phyloP scores from a whole-genome alignment of 2,113 vertebrate species.

The Zapornia atra region DNA sequence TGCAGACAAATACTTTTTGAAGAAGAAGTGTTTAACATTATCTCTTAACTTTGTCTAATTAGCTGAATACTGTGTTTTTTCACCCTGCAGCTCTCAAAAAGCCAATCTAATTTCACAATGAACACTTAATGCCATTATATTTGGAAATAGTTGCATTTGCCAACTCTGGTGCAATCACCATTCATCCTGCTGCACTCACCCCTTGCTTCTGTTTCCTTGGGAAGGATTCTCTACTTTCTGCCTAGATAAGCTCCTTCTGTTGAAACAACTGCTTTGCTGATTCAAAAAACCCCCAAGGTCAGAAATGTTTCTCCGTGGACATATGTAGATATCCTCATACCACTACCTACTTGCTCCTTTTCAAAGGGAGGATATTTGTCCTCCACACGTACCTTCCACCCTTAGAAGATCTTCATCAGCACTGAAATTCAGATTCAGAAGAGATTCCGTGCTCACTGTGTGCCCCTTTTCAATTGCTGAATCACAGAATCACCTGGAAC shows the following conservation, averaged over 20 bases:
- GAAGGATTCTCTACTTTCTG: constrained; percentile 5
- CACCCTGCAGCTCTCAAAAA: constrained; percentile 63
- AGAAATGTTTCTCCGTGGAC: not conserved
- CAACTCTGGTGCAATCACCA: constrained; percentile 41
- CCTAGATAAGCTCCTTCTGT: constrained; percentile 28
- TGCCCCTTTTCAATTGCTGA: not conserved
- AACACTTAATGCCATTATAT: constrained; percentile 64
- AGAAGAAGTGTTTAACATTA: constrained; percentile 65
- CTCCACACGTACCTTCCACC: not conserved
- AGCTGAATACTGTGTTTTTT: constrained; percentile 67
- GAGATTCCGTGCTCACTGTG: not conserved
- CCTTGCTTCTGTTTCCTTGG: constrained; percentile 2
- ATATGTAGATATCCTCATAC: not conserved
- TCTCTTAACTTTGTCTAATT: constrained; percentile 71
- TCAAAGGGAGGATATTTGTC: not conserved
- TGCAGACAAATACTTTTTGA: constrained; percentile 66
- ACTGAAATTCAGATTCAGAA: not conserved
- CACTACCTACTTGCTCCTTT: not conserved
- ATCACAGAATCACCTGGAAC: not conserved
- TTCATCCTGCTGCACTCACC: not conserved
- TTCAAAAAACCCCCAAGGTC: not conserved
- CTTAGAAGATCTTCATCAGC: not conserved
- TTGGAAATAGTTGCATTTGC: constrained; percentile 59
- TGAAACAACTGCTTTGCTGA: constrained; percentile 11
- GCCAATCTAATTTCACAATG: constrained; percentile 67